phyloP scores from a whole-genome alignment of 2,113 vertebrate species.

The Phylloscopus trochiloides region DNA sequence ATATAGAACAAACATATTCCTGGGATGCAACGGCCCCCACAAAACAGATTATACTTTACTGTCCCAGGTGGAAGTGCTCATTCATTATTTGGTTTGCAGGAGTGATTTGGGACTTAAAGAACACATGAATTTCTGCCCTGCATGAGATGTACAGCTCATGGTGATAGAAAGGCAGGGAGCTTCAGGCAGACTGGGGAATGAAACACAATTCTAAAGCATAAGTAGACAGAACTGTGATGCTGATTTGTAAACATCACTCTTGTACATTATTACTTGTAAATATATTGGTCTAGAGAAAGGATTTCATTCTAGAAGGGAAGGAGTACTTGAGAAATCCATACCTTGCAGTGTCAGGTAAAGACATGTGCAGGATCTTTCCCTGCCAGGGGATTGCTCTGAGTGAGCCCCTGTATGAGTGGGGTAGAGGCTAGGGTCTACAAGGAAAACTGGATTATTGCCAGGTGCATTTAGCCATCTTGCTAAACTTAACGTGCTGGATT shows the following conservation, averaged over 20 bases:
- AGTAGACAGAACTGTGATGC: not conserved
- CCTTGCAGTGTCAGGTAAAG: not conserved
- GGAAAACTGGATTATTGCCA: not conserved
- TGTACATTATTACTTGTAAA: not conserved
- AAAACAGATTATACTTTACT: not conserved
- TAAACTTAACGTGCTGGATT: not conserved
- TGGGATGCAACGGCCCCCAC: not conserved
- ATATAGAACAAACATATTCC: not conserved
- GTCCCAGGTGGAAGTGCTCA: not conserved
- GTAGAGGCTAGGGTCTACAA: not conserved
- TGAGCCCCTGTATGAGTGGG: not conserved
- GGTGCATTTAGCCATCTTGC: not conserved
- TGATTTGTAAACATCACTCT: not conserved
- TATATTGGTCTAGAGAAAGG: not conserved
- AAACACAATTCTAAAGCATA: not conserved
- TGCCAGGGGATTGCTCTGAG: not conserved
- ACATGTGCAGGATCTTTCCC: not conserved
- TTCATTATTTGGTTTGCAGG: constrained; percentile 21
- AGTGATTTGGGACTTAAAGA: constrained; percentile 6
- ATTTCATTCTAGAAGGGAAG: not conserved
- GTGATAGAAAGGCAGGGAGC: not conserved
- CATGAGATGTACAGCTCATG: not conserved
- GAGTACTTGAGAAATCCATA: not conserved
- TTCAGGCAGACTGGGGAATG: not conserved
- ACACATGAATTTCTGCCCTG: not conserved